Conservation (phyloP, 1,140 invertebrate species). For the Neodiprion pinetum region DNA sequence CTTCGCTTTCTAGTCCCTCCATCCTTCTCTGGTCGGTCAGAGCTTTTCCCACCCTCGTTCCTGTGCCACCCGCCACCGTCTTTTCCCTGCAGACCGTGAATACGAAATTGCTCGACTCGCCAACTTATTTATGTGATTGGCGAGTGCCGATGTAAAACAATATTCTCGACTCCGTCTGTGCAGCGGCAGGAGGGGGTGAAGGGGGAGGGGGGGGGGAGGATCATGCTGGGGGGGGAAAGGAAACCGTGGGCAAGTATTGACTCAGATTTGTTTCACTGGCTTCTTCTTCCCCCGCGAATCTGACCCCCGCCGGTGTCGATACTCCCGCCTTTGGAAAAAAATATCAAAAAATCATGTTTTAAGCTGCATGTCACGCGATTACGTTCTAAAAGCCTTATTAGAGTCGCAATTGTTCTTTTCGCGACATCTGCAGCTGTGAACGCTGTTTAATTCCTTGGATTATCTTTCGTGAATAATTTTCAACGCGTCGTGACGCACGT, state of each 20-base stretch:
- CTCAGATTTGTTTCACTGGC: not conserved
- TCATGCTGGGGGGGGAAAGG: too few species aligned
- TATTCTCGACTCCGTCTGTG: conserved; percentile 31
- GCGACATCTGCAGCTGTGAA: too few species aligned
- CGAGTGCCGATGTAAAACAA: conserved; percentile 46
- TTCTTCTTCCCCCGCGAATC: not conserved
- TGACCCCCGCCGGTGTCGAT: not conserved
- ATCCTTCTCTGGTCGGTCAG: too few species aligned
- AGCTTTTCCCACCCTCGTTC: too few species aligned
- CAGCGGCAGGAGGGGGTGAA: conserved; percentile 17
- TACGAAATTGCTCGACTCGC: conserved; percentile 46
- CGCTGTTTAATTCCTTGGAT: too few species aligned
- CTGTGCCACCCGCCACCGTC: not conserved
- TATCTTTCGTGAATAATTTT: too few species aligned
- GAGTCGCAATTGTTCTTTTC: too few species aligned
- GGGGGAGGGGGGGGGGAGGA: not conserved
- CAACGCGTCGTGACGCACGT: too few species aligned
- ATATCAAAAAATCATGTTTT: too few species aligned
- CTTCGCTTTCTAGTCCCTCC: not conserved
- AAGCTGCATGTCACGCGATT: too few species aligned
- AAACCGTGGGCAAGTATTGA: not conserved
- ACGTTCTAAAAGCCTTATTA: too few species aligned
- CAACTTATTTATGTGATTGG: conserved; percentile 58
- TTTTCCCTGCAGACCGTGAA: conserved; percentile 53
- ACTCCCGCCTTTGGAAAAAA: too few species aligned